Evolutionary conservation across 2,113 vertebrate species (phyloP), one percentile per base, ranked within the genome.

Genomic region (Sorex fumeus): DNA sequence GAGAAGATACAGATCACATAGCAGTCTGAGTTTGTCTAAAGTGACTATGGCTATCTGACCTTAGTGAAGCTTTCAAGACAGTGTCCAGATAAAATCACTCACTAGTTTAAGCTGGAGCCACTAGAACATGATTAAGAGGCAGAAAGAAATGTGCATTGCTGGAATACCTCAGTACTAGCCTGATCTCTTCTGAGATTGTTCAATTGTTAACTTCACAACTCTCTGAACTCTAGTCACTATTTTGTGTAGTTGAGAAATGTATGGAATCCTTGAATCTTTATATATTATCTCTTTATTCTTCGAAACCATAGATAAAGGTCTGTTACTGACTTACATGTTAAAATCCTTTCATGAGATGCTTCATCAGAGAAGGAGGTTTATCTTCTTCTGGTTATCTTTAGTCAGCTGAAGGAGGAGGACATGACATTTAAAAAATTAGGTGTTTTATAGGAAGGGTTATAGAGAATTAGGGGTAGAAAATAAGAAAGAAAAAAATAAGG

Each of bases 121-220:
- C 34, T 8, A 66, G 66, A 70, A 47, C 34, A 57, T 64, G 50
- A 40, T 74, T 91, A 92, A 93, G n/a, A 28, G 50, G 67, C 25
- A 47, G 2, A 67, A 66, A 64, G 47, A 87, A 75, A 74, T 12
- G 5, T 19, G 23, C 67, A 21, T 90, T 80, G 10, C 57, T 36
- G 25, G 62, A 79, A 80, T 80, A 43, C 70, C 72, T 84, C 30
- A 25, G 50, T 57, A 28, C 50, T n/a, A 66, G n/a, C 28, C 67
- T 53, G n/a, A 66, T 27, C 43, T 87, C 64, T 84, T 92, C 40
- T 3, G 45, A 57, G 64, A 92, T 40, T 18, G 18, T 57, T 93
- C 53, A 19, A 2, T 60, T 85, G 67, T 93, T 87, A 90, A 87
- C 67, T 70, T 94, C 30, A 34, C 28, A 28, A 50, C 19, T 88